Base-by-base conservation (phyloP, 2,888 invertebrate genomes). In the Monochamus alternatus region DNA sequence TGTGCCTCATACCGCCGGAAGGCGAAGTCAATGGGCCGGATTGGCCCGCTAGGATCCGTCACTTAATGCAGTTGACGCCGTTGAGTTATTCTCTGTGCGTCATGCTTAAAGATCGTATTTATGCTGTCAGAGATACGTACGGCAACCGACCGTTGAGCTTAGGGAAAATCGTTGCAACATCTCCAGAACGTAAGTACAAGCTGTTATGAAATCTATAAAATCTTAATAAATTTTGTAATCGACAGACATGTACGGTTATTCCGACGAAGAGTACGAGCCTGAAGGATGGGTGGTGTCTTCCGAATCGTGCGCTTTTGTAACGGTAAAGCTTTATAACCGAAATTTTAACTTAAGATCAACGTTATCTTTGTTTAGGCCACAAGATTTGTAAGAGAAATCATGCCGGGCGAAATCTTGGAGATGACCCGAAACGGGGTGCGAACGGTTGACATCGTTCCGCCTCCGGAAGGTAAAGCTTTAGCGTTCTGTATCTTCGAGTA, bases 401-500 rank as follows among this genome's bases (percentile, higher is more conserved):
- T 95, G 75, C 98, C 98, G 0, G 87, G 99, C 0, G 99, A 99
- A 90, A 98, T 99, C 72, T 93, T 99, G 3, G 97, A 98, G 89
- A 91, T 99, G 87, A 96, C 96, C 0, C 92, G 93, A 12, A 91
- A 93, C 83, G 98, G 98, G 0, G 92, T 97, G 70, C 93, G 94
- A 80, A 96, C 97, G 0, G 93, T 98, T 79, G 96, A 95, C 85
- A 94, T 97, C 74, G 95, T 98, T 63, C 94, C 95, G 79, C 91
- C 96, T 55, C 97, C 96, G 0, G 92, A 93, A 75, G 93, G 93
- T 81, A 94, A 93, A 79, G 92, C 93, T 76, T 93, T 95, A 79
- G 98, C 99, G 0, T 98, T 99, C 90, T 99, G 99, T 89, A 98
- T 99, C 86, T 99, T 99, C 89, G 99, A 99, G 89, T 99, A 99